phyloP scores from a whole-genome alignment of 2,888 invertebrate species.

The Cosmia pyralina region DNA sequence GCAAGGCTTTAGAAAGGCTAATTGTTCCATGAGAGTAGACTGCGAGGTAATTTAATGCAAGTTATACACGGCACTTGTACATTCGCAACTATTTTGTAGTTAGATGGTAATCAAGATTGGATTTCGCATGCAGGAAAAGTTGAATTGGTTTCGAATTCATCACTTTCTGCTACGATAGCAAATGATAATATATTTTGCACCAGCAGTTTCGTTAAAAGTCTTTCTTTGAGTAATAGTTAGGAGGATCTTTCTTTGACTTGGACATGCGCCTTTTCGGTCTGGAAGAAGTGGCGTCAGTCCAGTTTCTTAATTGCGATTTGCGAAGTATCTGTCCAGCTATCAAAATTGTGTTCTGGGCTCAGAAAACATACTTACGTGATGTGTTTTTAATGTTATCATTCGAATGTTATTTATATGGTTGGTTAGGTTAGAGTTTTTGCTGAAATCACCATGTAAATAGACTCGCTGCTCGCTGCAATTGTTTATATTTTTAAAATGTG shows the following conservation, averaged over 20 bases:
- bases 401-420: background rate
- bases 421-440: background rate
- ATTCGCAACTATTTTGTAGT: constrained; percentile 68
- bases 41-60: constrained; percentile 72
- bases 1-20: constrained; percentile 78
- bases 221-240: background rate
- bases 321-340: background rate
- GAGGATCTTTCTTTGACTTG: background rate
- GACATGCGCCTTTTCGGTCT: background rate
- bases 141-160: constrained; percentile 25
- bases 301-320: background rate
- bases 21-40: constrained; percentile 76
- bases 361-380: background rate
- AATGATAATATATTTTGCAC: background rate
- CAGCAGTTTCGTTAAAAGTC: background rate
- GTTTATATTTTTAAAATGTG: background rate
- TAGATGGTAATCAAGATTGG: constrained; percentile 44
- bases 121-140: constrained; percentile 31
- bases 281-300: background rate
- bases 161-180: background rate
- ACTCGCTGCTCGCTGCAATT: background rate
- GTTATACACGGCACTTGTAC: constrained; percentile 74
- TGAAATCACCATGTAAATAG: background rate
- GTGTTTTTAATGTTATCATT: background rate
- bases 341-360: background rate